Evolutionary conservation across 2,888 invertebrate species (phyloP), one percentile per base, ranked within the genome.

Genomic region (Dastarcus helophoroides): DNA sequence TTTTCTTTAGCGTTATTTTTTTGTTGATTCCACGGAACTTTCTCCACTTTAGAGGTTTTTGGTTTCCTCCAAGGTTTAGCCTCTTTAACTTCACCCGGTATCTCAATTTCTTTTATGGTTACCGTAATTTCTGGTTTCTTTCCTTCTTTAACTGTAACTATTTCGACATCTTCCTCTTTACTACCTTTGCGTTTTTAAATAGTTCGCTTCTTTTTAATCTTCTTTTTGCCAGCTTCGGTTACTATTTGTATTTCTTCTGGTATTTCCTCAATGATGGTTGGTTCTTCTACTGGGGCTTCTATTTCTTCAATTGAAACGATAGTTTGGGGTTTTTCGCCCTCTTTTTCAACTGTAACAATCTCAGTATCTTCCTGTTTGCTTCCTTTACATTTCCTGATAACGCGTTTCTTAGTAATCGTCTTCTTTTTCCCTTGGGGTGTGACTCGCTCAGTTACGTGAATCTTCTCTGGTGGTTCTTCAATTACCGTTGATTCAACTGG

Each of bases 11-110:
- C 19, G 51, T 58, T 56, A 13, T 71, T 61, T 36, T 67, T 64
- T 57, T 79, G 75, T 47, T 79, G 70, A 7, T 70, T 80, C 73
- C 73, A 73, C n/a, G 71, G 68, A n/a, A n/a, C n/a, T n/a, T n/a
- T n/a, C n/a, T n/a, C n/a, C n/a, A n/a, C n/a, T n/a, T n/a, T n/a
- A n/a, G n/a, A n/a, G n/a, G n/a, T n/a, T n/a, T n/a, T n/a, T n/a
- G n/a, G n/a, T n/a, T n/a, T n/a, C n/a, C n/a, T n/a, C n/a, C n/a
- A n/a, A n/a, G n/a, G n/a, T n/a, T n/a, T n/a, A n/a, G n/a, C n/a
- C n/a, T n/a, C n/a, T n/a, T n/a, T n/a, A n/a, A n/a, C n/a, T n/a
- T n/a, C n/a, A n/a, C n/a, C n/a, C 34, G 22, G 4, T 38, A 32
- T 22, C 30, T 26, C 21, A n/a, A 36, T 17, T 34, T 44, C 40